A percentile compares a stretch with the other conserved stretches of the same genome.
These are phyloP conservation scores for Drosophila fuyamai DNA, from an alignment of 1,140 invertebrate genomes.

Conservation along the genomic window DNA sequence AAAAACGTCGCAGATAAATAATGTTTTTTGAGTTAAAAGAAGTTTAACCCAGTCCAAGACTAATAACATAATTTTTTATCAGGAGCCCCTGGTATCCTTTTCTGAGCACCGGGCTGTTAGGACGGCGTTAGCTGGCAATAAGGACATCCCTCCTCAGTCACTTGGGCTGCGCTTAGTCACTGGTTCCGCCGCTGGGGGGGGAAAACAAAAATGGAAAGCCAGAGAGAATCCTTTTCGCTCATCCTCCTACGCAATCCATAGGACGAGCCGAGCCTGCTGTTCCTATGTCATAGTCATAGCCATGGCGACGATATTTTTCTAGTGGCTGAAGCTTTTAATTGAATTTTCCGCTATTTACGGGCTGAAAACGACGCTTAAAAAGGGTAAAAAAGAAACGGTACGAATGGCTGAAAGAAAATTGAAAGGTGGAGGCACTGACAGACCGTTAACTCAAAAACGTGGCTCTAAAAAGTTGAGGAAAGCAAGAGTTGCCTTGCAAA, in stretches of 20 bases:
- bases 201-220: slow-evolving; percentile 7
- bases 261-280: slow-evolving; percentile 48
- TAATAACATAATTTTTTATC: neutral
- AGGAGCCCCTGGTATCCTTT: neutral
- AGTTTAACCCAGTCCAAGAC: too few relatives aligned
- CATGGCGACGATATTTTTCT: slow-evolving; percentile 82
- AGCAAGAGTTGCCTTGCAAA: slow-evolving; percentile 52
- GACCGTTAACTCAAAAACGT: slow-evolving; percentile 50
- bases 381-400: slow-evolving; percentile 9
- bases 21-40: too few relatives aligned
- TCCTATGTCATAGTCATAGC: slow-evolving; percentile 77
- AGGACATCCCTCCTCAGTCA: slow-evolving; percentile 1
- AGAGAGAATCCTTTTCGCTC: slow-evolving; percentile 39
- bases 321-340: slow-evolving; percentile 82
- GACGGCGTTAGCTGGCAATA: slow-evolving; percentile 46
- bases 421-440: slow-evolving; percentile 25
- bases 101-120: neutral
- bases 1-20: too few relatives aligned
- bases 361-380: slow-evolving; percentile 32
- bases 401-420: slow-evolving; percentile 4
- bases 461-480: slow-evolving; percentile 46
- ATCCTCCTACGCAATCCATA: slow-evolving; percentile 21
- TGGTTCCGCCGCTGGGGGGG: slow-evolving; percentile 33
- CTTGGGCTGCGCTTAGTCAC: slow-evolving; percentile 48
- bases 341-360: slow-evolving; percentile 81